Base-by-base conservation (phyloP, 1,140 invertebrate genomes). In the Eriosoma lanigerum region DNA sequence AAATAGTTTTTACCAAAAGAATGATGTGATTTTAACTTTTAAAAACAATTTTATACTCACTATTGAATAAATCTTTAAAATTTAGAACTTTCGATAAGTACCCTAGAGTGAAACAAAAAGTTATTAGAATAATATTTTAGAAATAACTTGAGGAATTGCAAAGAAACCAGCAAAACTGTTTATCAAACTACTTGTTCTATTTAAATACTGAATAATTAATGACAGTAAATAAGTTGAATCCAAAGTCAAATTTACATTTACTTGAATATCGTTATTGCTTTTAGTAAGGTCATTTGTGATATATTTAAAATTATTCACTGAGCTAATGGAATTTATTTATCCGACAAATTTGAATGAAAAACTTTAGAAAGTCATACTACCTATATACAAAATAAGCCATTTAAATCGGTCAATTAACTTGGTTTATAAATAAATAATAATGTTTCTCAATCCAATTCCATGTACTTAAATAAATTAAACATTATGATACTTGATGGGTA, bases 191-290 rank as follows among this genome's bases (percentile, higher is more conserved):
- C 15, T 68, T 17, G 13, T 48, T 48, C 6, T 46, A 26, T 68
- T 48, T 68, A 48, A 68, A 68, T 68, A 48, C 21, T 68, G 66
- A 68, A 68, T 68, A 46, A 68, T 68, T 48, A 48, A 48, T 68
- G 21, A 21, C 26, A 17, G 44, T 68, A 68, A 48, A 68, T 68
- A 68, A 46, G 6, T 48, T 68, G 6, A n/a, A 46, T 38, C n/a
- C 64, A 68, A 15, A 46, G 10, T 68, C n/a, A 48, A 66, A 46
- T 66, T 24, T 44, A 68, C 38, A 48, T 46, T 48, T 68, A 48
- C 13, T 17, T 29, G 5, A 68, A 48, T 68, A 68, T 46, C 64
- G 64, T 17, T 32, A 24, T 24, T 26, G 38, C 66, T 48, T 68
- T 68, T 24, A 48, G 10, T 15, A 48, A 68, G 44, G 24, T 68